A percentile compares a stretch with the other conserved stretches of the same genome.
Conservation (phyloP, 1,140 invertebrate genomes). For the Lepidurus apus region DNA sequence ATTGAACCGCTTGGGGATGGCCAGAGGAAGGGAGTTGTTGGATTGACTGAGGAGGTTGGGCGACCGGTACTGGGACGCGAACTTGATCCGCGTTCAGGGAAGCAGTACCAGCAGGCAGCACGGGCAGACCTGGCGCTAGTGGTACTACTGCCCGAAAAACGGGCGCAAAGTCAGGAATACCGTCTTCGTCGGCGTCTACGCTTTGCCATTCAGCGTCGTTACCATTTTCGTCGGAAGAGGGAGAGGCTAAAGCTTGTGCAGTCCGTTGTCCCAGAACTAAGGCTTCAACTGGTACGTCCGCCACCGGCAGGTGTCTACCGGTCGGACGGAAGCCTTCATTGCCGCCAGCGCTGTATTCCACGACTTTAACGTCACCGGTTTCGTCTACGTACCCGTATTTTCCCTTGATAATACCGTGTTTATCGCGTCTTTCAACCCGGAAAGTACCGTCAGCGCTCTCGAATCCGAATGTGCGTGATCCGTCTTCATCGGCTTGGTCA, state of each 20-base stretch:
- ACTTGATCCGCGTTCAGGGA: background rate
- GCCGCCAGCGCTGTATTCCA: slow-evolving; percentile 59
- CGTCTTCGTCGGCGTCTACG: slow-evolving; percentile 33
- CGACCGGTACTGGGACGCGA: background rate
- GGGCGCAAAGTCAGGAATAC: slow-evolving; percentile 11
- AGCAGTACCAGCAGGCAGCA: background rate
- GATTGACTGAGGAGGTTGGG: slow-evolving; percentile 10
- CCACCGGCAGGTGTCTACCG: slow-evolving; percentile 8
- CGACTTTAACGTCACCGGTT: slow-evolving; percentile 69
- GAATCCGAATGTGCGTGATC: slow-evolving; percentile 76
- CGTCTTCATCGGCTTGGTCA: slow-evolving; percentile 71
- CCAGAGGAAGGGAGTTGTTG: background rate
- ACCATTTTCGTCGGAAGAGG: slow-evolving; percentile 23
- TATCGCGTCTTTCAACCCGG: slow-evolving; percentile 69
- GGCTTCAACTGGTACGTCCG: background rate
- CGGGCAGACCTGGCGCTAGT: background rate
- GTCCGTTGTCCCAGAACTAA: background rate
- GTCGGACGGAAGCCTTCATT: slow-evolving; percentile 34
- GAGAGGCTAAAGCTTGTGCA: background rate
- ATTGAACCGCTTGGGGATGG: background rate
- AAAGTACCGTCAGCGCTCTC: slow-evolving; percentile 72
- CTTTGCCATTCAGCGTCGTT: slow-evolving; percentile 32
- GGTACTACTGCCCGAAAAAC: slow-evolving; percentile 11
- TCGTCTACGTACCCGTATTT: slow-evolving; percentile 79
- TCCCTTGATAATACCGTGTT: slow-evolving; percentile 73